Evolutionary conservation across 35 echinoderm and acorn worm genomes (phyloP), one percentile per base, ranked within the genome.

Genomic region (Diadema setosum): DNA sequence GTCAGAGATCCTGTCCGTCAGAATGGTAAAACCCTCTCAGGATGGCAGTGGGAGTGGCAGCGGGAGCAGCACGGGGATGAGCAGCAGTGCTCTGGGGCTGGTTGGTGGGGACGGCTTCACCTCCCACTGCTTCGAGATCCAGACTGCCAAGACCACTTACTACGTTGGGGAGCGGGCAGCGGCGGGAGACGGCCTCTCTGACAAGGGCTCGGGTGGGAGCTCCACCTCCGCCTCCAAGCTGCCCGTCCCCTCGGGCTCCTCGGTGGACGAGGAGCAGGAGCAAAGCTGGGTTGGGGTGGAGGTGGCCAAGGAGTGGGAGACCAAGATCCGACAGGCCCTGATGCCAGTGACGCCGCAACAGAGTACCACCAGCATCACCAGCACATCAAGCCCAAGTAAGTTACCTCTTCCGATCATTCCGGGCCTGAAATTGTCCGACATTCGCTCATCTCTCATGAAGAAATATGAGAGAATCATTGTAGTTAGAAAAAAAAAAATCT

Each of bases 281-380:
- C 91, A 97, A 80, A 91, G 85, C 45, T 90, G 89, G 58, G 87
- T 96, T 2, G 96, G 96, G 20, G 75, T 87, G 6, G 78, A 89
- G 9, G 85, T 94, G 4, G 96, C 96, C 23, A 89, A 57, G 57
- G 80, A 88, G 16, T 99, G 96, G 96, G 96, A 99, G 42, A 89
- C 89, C 39, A 92, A 94, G 82, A 94, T 99, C 46, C 81, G 93
- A 14, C 92, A 94, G 25, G 96, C 96, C 2, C 86, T 99, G 67
- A 99, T 99, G 96, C 96, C 96, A 11, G 96, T 99, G 2, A 99
- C 96, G 0, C 92, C 92, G 7, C 92, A 94, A 48, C 96, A 94
- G 75, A 92, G 89, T 37, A 81, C 89, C 45, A 87, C 92, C 24
- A 92, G 89, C 80, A 93, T 81, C 20, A 91, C 85, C 34, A 94